Evolutionary conservation across 2,888 invertebrate genomes (phyloP), one percentile per base, ranked within the genome.

Genomic region (Drosophila greeni): DNA sequence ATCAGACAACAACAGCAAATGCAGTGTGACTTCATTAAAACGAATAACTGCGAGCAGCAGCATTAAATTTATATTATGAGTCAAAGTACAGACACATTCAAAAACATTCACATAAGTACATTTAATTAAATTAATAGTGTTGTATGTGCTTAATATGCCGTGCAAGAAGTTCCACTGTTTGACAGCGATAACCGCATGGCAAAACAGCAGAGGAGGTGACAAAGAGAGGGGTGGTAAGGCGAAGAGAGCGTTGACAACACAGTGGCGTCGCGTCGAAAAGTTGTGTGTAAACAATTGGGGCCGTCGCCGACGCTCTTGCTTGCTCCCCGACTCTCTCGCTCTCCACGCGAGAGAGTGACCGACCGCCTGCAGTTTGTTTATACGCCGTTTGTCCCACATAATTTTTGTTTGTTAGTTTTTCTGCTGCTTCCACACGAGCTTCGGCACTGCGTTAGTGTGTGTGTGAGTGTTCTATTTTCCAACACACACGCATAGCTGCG

Each of bases 321-420:
- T 9, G 26, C 36, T 24, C 37, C 56, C 39, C 23, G 23, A 42
- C 20, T 24, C 51, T 66, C 16, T 26, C 48, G 29, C 33, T n/a
- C 54, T 51, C 59, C 18, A 45, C 40, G 37, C 29, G 29, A 42
- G 31, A 43, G 36, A 62, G 29, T 26, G 23, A 60, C 59, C 43
- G 23, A 60, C 59, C 43, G 59, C 43, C 34, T 62, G 40, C 56
- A 51, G 56, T 51, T 70, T 71, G 55, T 70, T 59, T 75, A 62
- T 54, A 59, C 56, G 75, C 62, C 43, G 81, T 66, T 80, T 79
- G 78, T 77, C 78, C 78, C 78, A 79, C 78, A 85, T 79, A 83
- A 72, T 80, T 83, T 85, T 83, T 79, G 82, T 83, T 85, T 81
- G 84, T 85, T 77, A 75, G 77, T 84, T 77, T 77, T 75, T 82